A percentile compares a stretch with the other conserved stretches of the same genome.
phyloP scores from a whole-genome alignment of 2,888 invertebrate species.

The Nomada goodeniana region DNA sequence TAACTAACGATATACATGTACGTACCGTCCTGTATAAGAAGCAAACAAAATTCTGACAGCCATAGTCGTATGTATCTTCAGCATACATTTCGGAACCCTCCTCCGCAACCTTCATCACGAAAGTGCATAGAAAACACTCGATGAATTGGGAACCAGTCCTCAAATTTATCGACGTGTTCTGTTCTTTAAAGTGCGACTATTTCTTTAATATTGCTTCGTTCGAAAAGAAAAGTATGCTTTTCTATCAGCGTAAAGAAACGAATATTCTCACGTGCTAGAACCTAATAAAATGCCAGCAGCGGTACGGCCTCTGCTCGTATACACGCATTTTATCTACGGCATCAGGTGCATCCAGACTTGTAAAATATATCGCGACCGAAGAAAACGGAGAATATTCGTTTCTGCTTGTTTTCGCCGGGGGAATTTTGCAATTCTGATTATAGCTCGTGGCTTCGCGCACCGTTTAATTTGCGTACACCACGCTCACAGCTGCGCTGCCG shows the following conservation, averaged over 20 bases:
- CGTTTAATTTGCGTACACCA: conserved; percentile 50
- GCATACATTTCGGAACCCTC: no score
- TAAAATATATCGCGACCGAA: conserved; percentile 37
- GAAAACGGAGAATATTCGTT: conserved; percentile 43
- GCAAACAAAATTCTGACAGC: no score
- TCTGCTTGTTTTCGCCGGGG: conserved; percentile 36
- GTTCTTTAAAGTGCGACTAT: no score
- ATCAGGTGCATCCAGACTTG: conserved; percentile 46
- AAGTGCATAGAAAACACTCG: no score
- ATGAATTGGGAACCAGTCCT: no score
- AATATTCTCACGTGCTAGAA: background rate
- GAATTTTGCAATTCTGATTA: conserved; percentile 62
- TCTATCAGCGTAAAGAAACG: background rate
- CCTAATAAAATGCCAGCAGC: conserved; percentile 18
- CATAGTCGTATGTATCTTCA: no score
- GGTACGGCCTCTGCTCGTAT: background rate
- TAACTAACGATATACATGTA: no score
- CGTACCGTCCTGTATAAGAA: no score
- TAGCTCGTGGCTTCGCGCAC: conserved; percentile 23
- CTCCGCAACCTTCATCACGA: no score
- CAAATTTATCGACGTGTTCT: no score
- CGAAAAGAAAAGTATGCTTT: background rate
- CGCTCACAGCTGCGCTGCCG: conserved; percentile 28
- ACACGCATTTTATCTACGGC: conserved; percentile 39
- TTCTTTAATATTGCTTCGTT: background rate